Evolutionary conservation across 2,888 invertebrate genomes (phyloP).

Genomic region (Helleia helle): DNA sequence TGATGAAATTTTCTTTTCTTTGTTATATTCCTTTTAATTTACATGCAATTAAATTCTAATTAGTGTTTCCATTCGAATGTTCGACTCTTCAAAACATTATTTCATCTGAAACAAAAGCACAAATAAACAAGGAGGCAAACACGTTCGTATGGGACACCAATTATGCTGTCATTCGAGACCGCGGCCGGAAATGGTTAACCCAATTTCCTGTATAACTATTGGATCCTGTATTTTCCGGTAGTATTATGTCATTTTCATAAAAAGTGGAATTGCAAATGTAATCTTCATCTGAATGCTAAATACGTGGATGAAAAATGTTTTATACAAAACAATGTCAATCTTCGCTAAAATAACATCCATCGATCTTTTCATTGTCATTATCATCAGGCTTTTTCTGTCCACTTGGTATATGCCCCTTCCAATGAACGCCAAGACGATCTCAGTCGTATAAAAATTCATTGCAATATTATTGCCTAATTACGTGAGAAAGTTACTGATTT

Average conservation of each 20-base stretch:
- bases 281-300: constrained; percentile 4
- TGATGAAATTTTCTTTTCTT: too few relatives aligned
- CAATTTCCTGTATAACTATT: constrained; percentile 16
- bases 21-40: too few relatives aligned
- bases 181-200: constrained; percentile 14
- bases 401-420: too few relatives aligned
- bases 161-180: constrained; percentile 20
- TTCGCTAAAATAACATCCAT: too few relatives aligned
- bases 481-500: too few relatives aligned
- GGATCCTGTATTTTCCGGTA: constrained; percentile 3
- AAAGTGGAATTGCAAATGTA: constrained; percentile 5
- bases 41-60: too few relatives aligned
- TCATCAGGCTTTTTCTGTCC: too few relatives aligned
- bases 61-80: too few relatives aligned
- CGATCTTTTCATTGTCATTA: too few relatives aligned
- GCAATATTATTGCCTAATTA: too few relatives aligned
- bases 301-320: constrained; percentile 8
- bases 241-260: constrained; percentile 8
- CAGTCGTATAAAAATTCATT: too few relatives aligned
- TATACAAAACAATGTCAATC: not conserved
- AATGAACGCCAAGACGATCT: too few relatives aligned
- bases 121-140: constrained; percentile 3
- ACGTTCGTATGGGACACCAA: constrained; percentile 12
- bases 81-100: not conserved
- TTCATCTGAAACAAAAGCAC: not conserved